phyloP scores from a whole-genome alignment of 2,797 vertebrate species.

The Pelochelys cantorii region DNA sequence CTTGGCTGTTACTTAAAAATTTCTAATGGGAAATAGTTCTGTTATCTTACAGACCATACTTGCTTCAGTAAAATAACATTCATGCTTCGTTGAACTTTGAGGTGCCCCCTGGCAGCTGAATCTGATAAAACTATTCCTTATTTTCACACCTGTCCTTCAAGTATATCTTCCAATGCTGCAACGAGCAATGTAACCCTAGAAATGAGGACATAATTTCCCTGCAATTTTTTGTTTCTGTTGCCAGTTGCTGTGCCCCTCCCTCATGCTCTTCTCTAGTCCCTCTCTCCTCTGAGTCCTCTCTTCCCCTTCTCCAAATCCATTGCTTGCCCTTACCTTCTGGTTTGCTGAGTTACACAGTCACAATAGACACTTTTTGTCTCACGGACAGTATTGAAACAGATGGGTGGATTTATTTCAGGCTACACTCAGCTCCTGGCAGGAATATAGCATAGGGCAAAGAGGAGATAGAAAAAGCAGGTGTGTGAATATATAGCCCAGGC shows the following conservation, averaged over 20 bases:
- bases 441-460: not conserved
- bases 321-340: not conserved
- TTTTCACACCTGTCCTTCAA: not conserved
- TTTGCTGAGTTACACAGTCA: not conserved
- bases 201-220: not conserved
- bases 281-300: not conserved
- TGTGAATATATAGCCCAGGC: not conserved
- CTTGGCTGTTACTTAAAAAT: not conserved
- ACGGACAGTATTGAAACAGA: not conserved
- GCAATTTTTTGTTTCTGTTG: not conserved
- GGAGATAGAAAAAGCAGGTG: not conserved
- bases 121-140: not conserved
- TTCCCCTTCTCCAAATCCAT: not conserved
- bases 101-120: not conserved
- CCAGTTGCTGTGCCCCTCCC: not conserved
- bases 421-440: not conserved
- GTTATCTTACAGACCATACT: not conserved
- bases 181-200: not conserved
- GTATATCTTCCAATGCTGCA: not conserved
- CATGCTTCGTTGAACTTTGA: not conserved
- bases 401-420: not conserved
- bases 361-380: not conserved
- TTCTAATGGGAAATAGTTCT: not conserved
- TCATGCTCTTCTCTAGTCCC: not conserved
- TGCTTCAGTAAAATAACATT: not conserved